phyloP scores from a whole-genome alignment of 1,140 invertebrate species.

The Listronotus bonariensis region DNA sequence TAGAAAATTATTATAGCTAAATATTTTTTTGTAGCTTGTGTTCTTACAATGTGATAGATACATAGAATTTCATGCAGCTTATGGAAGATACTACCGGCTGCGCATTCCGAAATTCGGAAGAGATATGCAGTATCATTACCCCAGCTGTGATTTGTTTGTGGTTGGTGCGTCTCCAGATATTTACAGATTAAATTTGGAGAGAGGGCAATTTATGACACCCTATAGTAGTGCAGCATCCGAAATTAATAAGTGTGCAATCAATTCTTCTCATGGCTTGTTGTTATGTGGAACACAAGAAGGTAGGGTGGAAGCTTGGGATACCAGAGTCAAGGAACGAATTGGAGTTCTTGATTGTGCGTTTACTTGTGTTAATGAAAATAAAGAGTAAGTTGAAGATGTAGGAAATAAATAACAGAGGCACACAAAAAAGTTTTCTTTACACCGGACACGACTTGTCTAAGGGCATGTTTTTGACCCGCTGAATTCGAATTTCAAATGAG shows the following conservation, averaged over 20 bases:
- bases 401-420: slow-evolving; percentile 3
- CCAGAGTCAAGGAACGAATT: slow-evolving; percentile 74
- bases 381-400: slow-evolving; percentile 43
- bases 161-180: slow-evolving; percentile 89
- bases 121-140: slow-evolving; percentile 90
- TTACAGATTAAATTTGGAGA: slow-evolving; percentile 93
- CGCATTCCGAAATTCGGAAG: slow-evolving; percentile 94
- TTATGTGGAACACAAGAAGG: slow-evolving; percentile 90
- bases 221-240: slow-evolving; percentile 74
- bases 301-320: slow-evolving; percentile 95
- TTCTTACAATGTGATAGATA: slow-evolving; percentile 86
- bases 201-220: slow-evolving; percentile 90
- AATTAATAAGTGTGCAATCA: slow-evolving; percentile 87
- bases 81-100: slow-evolving; percentile 88
- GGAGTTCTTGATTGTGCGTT: slow-evolving; percentile 86
- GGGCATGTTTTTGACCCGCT: too few relatives aligned
- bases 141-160: slow-evolving; percentile 89
- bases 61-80: slow-evolving; percentile 93
- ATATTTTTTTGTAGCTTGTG: slow-evolving; percentile 64
- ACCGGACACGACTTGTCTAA: too few relatives aligned
- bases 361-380: slow-evolving; percentile 66
- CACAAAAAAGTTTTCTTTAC: too few relatives aligned
- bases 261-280: slow-evolving; percentile 87
- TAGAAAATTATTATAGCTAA: too few relatives aligned
- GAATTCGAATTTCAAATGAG: too few relatives aligned